Evolutionary conservation across 2,113 vertebrate genomes (phyloP), one percentile per base, ranked within the genome.

Genomic region (Myanophis thanlyinensis): DNA sequence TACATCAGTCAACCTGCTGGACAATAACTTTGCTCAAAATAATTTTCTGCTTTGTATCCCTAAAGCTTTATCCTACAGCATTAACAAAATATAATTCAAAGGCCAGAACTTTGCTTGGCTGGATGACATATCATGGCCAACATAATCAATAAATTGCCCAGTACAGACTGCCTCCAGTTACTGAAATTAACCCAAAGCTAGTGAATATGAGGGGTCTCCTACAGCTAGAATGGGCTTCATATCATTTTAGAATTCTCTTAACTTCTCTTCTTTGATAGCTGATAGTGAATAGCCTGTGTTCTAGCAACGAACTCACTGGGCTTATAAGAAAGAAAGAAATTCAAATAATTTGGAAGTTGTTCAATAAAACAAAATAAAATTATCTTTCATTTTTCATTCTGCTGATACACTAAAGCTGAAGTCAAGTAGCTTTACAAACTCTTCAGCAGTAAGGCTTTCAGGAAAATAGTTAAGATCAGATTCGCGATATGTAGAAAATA

Each of bases 21-120:
- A 90, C 48, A 52, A 87, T 73, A 93, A 46, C 27, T 27, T 20
- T 47, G 3, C 92, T 94, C 90, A 67, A 93, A 92, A 59, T 20
- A 18, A n/a, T 2, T 5, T 6, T 13, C 73, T 87, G 52, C 46
- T 23, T 89, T 46, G 89, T 27, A 54, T 40, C 13, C 10, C 48
- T 23, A 35, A 25, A 62, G 52, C 40, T 46, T 95, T 12, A 89
- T 85, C 9, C 88, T 52, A 91, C 92, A 80, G 90, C 35, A 48
- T 54, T 89, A 84, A 89, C 44, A 59, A 25, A 59, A 85, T 15
- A 90, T 84, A 40, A 85, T 47, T 27, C 27, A 35, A 91, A 87
- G 48, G 87, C 20, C 15, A 12, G 20, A 49, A 47, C 11, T 47
- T 59, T 59, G 56, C 56, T 54, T 89, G 62, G 62, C 35, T 84